Conservation (phyloP, 2,888 invertebrate species). For the Syrista parreyssii region DNA sequence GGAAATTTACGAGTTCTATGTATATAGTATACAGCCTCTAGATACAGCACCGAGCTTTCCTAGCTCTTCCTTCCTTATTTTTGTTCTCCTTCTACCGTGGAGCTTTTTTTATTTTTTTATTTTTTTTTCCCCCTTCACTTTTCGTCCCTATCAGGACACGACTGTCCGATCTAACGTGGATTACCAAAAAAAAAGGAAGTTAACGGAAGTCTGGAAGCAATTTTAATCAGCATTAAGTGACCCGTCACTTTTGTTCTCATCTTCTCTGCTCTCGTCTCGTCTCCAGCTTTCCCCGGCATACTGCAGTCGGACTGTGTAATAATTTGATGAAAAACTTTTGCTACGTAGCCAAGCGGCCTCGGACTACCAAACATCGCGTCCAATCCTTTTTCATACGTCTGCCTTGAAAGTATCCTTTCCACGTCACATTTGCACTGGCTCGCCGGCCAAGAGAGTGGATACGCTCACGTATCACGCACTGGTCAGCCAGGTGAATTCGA, state of each 20-base stretch:
- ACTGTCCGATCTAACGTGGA: conserved; percentile 13
- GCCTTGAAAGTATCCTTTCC: conserved; percentile 35
- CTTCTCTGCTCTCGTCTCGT: not conserved
- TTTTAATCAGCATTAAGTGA: conserved; percentile 29
- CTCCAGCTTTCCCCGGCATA: conserved; percentile 18
- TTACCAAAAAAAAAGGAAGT: not conserved
- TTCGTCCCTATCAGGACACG: conserved; percentile 2
- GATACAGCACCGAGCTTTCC: conserved; percentile 28
- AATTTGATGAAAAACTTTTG: conserved; percentile 38
- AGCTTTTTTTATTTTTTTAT: not conserved
- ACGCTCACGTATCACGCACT: not conserved
- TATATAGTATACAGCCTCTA: not conserved
- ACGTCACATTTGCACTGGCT: conserved; percentile 36
- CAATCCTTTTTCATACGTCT: conserved; percentile 18
- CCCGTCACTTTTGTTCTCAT: not conserved
- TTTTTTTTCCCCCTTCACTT: too few species aligned
- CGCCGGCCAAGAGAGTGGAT: not conserved
- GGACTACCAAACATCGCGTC: not conserved
- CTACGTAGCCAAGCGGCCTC: not conserved
- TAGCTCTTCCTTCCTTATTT: conserved; percentile 3
- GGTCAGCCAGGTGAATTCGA: not conserved
- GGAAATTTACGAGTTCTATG: conserved; percentile 52
- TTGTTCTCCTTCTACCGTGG: not conserved
- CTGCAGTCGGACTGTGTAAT: conserved; percentile 27
- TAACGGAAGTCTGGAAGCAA: conserved; percentile 1